Evolutionary conservation across 2,797 vertebrate genomes (phyloP), one percentile per base, ranked within the genome.

Genomic region (Pseudochaenichthys georgianus): DNA sequence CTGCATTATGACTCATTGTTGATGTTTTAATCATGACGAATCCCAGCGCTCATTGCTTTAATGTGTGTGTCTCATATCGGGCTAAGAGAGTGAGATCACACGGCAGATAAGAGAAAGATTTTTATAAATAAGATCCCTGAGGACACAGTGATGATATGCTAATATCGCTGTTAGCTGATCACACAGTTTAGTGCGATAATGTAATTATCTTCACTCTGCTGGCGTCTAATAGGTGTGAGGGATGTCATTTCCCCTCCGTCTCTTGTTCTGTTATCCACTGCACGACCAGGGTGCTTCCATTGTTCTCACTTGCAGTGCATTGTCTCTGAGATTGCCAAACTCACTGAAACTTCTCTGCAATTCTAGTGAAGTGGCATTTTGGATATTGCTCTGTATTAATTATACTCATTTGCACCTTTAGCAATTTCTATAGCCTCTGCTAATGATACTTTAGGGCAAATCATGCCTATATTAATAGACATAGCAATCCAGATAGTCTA

Each of bases 141-240:
- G 70, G 78, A 67, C n/a, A 46, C 28, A 31, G 48, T 3, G 31
- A 60, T 23, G 62, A 77, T 70, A 74, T 62, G 50, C 57, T 82
- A 47, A 81, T 86, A 70, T 82, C 53, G n/a, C 51, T 54, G 52
- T 80, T 73, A 78, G 64, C 65, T 73, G 79, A 87, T 86, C 62
- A 66, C 76, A 72, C 53, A 78, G 59, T 86, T 77, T 63, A 78
- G 82, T 75, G 63, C 75, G 13, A 64, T 85, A 77, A 87, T 82
- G 57, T 28, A 73, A 83, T 87, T 85, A 85, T 75, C 57, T 54
- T 75, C 69, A 48, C 70, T 82, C 75, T 80, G 57, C 59, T 57
- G 28, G 28, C 28, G 13, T 59, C 66, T 78, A 82, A 83, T 79
- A 72, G 70, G 68, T 83, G 46, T 63, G 19, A 78, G 64, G 64